Conservation (phyloP, 2,888 invertebrate genomes). For the Mythimna impura region DNA sequence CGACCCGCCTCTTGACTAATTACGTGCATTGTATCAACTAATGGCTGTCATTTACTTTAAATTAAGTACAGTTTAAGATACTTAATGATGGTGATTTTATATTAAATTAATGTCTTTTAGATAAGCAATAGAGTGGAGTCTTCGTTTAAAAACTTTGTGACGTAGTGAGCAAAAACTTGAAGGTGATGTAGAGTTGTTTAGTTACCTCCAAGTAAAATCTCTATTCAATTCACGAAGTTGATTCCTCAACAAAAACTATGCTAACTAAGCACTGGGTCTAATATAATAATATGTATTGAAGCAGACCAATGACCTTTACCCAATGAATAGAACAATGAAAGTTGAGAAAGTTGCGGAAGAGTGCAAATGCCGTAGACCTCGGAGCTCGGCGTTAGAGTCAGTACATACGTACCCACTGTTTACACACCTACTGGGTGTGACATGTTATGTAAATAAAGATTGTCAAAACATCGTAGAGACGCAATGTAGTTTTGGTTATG, state of each 20-base stretch:
- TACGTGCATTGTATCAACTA: slow-evolving; percentile 50
- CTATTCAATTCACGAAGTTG: not conserved
- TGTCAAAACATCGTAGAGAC: slow-evolving; percentile 1
- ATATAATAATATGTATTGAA: slow-evolving; percentile 22
- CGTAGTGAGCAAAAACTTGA: slow-evolving; percentile 51
- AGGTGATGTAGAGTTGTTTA: slow-evolving; percentile 36
- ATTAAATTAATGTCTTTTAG: slow-evolving; percentile 16
- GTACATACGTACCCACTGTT: not conserved
- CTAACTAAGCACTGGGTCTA: not conserved
- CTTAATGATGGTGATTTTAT: slow-evolving; percentile 11
- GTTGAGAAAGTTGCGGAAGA: slow-evolving; percentile 44
- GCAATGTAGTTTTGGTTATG: not conserved
- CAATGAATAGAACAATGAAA: slow-evolving; percentile 38
- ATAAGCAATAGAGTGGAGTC: slow-evolving; percentile 9
- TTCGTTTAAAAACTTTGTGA: slow-evolving; percentile 37
- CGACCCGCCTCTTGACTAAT: slow-evolving; percentile 47
- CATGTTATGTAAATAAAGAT: slow-evolving; percentile 14
- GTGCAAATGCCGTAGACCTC: slow-evolving; percentile 23
- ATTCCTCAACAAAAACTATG: not conserved
- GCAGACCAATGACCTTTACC: slow-evolving; percentile 38
- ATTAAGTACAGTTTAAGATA: slow-evolving; percentile 14
- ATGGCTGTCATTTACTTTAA: slow-evolving; percentile 35
- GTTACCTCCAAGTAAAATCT: slow-evolving; percentile 12
- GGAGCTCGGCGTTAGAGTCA: not conserved
- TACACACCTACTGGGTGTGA: not conserved